phyloP scores from a whole-genome alignment of 2,797 vertebrate genomes.

The Tokudaia muenninki region DNA sequence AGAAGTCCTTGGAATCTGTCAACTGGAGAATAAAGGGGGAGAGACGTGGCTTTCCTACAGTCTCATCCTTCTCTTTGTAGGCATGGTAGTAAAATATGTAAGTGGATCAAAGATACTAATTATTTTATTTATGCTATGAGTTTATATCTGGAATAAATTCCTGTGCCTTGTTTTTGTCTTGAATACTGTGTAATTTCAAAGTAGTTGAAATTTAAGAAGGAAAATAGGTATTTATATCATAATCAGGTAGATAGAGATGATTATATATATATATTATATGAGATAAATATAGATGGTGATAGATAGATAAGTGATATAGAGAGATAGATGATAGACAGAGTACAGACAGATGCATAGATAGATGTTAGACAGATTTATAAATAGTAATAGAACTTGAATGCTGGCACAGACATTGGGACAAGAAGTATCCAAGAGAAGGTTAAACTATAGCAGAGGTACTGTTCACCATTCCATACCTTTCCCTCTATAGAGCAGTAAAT shows the following conservation, averaged over 20 bases:
- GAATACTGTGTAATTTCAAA: slow-evolving; percentile 19
- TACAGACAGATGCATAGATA: not conserved
- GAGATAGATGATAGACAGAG: not conserved
- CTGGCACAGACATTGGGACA: not conserved
- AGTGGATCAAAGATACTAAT: not conserved
- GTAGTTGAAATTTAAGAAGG: not conserved
- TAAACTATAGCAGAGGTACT: not conserved
- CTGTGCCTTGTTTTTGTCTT: not conserved
- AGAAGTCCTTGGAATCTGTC: not conserved
- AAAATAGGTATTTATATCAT: not conserved
- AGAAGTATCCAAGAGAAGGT: not conserved
- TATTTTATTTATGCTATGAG: not conserved
- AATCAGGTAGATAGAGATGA: not conserved
- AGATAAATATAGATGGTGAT: not conserved
- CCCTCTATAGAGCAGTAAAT: not conserved
- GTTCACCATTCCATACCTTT: not conserved
- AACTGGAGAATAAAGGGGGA: not conserved
- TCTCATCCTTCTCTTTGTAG: not conserved
- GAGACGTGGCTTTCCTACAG: not conserved
- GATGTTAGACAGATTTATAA: not conserved
- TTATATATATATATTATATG: not conserved
- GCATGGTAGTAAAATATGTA: not conserved
- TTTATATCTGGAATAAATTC: not conserved
- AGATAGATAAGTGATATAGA: not conserved
- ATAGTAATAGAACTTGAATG: slow-evolving; percentile 15